Conservation (phyloP, 2,888 invertebrate species). For the Hydrotaea cyrtoneurina region DNA sequence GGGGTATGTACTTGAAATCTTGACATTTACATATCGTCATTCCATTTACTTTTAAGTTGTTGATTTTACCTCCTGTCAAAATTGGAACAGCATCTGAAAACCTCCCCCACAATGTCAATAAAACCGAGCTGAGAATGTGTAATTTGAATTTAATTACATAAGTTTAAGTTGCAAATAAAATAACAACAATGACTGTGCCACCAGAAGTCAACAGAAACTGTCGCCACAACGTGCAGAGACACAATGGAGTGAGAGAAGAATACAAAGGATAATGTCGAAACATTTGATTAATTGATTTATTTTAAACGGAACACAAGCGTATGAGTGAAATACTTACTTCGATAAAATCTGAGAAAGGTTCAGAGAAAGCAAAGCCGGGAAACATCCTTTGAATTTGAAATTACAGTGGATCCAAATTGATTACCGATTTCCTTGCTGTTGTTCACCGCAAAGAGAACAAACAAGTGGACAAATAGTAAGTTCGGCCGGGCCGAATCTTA, state of each 20-base stretch:
- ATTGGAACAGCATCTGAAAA: not conserved
- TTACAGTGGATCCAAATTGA: too few species aligned
- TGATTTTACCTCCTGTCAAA: too few species aligned
- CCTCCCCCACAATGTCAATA: not conserved
- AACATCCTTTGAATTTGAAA: too few species aligned
- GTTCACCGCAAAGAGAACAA: too few species aligned
- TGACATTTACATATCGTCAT: not conserved
- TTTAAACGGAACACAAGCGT: not conserved
- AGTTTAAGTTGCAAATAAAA: not conserved
- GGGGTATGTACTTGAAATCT: not conserved
- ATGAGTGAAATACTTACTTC: too few species aligned
- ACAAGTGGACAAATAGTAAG: too few species aligned
- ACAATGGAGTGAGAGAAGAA: not conserved
- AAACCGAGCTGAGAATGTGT: not conserved
- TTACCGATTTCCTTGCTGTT: too few species aligned
- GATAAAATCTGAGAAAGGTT: too few species aligned
- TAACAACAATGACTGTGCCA: not conserved
- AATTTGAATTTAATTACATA: not conserved
- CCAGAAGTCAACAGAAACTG: too few species aligned
- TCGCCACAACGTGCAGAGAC: not conserved
- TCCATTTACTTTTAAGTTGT: not conserved
- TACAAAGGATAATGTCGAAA: not conserved
- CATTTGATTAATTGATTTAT: not conserved
- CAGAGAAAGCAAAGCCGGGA: too few species aligned
- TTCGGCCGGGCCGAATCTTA: too few species aligned